Evolutionary conservation across 2,797 vertebrate genomes (phyloP).

Genomic region (Dryobates pubescens): DNA sequence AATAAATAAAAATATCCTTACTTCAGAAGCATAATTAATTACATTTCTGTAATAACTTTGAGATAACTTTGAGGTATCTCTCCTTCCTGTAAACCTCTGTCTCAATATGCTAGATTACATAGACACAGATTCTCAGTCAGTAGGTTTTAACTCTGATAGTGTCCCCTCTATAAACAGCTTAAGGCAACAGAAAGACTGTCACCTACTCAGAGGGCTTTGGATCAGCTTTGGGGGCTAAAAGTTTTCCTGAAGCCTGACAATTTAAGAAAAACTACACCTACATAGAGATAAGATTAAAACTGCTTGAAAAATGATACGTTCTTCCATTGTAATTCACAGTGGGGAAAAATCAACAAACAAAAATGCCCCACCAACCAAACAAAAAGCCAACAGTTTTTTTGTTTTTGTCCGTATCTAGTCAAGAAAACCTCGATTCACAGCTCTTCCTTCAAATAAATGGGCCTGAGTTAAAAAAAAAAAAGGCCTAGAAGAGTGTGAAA

Average conservation of each 20-base stretch:
- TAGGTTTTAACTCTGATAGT: slow-evolving; percentile 7
- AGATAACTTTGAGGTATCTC: slow-evolving; percentile 17
- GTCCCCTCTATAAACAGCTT: slow-evolving; percentile 8
- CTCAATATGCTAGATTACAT: slow-evolving; percentile 6
- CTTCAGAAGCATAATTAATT: slow-evolving; percentile 24
- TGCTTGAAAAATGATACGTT: slow-evolving; percentile 14
- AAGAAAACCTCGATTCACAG: not conserved
- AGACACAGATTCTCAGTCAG: not conserved
- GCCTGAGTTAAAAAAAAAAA: not conserved
- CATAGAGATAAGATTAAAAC: slow-evolving; percentile 57
- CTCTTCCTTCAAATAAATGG: not conserved
- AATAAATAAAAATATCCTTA: slow-evolving; percentile 6
- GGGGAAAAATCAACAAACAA: no score
- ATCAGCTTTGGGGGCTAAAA: slow-evolving; percentile 38
- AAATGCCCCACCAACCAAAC: no score
- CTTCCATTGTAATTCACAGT: not conserved
- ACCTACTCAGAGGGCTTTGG: slow-evolving; percentile 37
- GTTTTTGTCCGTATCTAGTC: not conserved
- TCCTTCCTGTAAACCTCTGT: slow-evolving; percentile 15
- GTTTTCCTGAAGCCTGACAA: slow-evolving; percentile 48
- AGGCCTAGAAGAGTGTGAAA: not conserved
- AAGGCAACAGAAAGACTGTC: slow-evolving; percentile 46
- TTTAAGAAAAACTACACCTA: slow-evolving; percentile 41
- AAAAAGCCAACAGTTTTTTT: rapidly evolving
- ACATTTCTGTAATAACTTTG: not conserved